Conservation (phyloP, 2,113 vertebrate species). For the Furnarius figulus region DNA sequence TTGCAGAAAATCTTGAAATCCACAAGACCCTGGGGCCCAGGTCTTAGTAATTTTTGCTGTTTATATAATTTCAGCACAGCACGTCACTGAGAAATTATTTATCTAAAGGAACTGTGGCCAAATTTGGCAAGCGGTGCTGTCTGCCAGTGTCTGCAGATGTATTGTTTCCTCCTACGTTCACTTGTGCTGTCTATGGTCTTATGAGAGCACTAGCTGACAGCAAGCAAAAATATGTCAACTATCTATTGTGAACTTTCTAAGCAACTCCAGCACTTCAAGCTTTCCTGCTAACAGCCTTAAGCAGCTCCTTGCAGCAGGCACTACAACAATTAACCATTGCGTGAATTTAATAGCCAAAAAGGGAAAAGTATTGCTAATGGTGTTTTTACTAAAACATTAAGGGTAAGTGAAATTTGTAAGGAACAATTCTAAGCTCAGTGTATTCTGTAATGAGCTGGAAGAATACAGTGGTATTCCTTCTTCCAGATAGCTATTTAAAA, state of each 20-base stretch:
- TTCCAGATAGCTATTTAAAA: not conserved
- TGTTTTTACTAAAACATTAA: not conserved
- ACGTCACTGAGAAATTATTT: slow-evolving; percentile 79
- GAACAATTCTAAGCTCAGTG: not conserved
- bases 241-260: not conserved
- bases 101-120: slow-evolving; percentile 77
- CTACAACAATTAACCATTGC: not conserved
- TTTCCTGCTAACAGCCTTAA: not conserved
- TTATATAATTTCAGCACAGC: slow-evolving; percentile 81
- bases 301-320: not conserved
- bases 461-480: not conserved
- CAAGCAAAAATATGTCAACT: slow-evolving; percentile 34
- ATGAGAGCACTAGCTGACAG: slow-evolving; percentile 42
- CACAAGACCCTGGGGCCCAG: slow-evolving; percentile 61
- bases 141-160: slow-evolving; percentile 77
- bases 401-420: not conserved
- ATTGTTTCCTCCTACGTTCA: slow-evolving; percentile 68
- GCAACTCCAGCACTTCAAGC: not conserved
- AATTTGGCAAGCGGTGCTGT: slow-evolving; percentile 68
- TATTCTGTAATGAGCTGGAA: not conserved
- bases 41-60: slow-evolving; percentile 80
- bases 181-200: slow-evolving; percentile 47
- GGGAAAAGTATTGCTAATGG: not conserved
- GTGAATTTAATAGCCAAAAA: not conserved
- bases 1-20: slow-evolving; percentile 76